Evolutionary conservation across 2,113 vertebrate species (phyloP), one percentile per base, ranked within the genome.

Genomic region (Oreocharis arfaki): DNA sequence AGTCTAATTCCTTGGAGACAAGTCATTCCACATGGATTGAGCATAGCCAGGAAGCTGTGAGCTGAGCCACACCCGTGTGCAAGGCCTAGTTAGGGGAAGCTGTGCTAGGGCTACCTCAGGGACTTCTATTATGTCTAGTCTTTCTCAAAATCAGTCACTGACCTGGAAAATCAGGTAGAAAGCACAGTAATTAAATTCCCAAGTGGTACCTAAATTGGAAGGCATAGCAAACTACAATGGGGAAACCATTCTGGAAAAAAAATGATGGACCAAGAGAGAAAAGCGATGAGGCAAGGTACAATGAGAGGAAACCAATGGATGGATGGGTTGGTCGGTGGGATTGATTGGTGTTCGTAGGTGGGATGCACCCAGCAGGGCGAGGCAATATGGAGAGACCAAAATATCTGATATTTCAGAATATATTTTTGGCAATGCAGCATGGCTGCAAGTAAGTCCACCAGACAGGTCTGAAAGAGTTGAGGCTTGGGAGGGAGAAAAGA

Each of bases 91-190:
- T 73, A 75, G 52, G 46, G n/a, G 69, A 85, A 84, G 41, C 44
- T 37, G 30, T 42, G 27, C 42, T 80, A 21, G 63, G 15, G 60
- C 10, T 87, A 70, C 75, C 52, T 87, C 37, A 22, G 81, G 71
- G 84, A 53, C 37, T 61, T 56, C 32, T 59, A 3, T 68, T 68
- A 24, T 7, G 12, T 52, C 83, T 77, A 83, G 12, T 57, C 47
- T 80, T 90, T 75, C 59, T 95, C 79, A 83, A 65, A 90, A 87
- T n/a, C 75, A 1, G 3, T 67, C 87, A 85, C 85, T 88, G 77
- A 52, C 47, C 77, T 95, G 86, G 61, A 94, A 96, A 96, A 96
- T 23, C 53, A 91, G 85, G 23, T 49, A 57, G 53, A 84, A 69
- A 71, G 20, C 52, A 32, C 59, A 52, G 83, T 87, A 70, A 95